Evolutionary conservation across 2,113 vertebrate species (phyloP).

Genomic region (Sclerurus mexicanus): DNA sequence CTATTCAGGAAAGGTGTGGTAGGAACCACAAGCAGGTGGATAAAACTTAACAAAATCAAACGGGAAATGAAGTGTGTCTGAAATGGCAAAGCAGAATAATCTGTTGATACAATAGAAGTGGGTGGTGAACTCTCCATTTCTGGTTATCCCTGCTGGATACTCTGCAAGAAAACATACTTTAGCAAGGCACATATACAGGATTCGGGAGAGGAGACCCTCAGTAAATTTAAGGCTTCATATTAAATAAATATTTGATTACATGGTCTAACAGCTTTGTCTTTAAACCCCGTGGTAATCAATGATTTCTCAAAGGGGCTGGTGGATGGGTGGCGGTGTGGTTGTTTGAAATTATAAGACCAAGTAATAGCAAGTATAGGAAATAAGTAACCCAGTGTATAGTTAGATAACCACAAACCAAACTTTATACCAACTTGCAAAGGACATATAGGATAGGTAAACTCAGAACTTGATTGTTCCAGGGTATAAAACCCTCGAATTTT

Average conservation of each 20-base stretch:
- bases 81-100: accelerated
- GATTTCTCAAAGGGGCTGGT: too few species aligned
- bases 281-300: too few species aligned
- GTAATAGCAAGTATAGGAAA: too few species aligned
- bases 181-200: background rate
- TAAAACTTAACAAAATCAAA: background rate
- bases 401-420: too few species aligned
- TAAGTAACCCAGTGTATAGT: too few species aligned
- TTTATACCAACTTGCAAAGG: too few species aligned
- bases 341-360: too few species aligned
- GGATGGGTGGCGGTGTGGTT: too few species aligned
- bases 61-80: background rate
- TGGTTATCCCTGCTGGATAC: background rate
- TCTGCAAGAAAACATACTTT: background rate
- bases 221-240: background rate
- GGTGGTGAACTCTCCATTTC: background rate
- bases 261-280: background rate
- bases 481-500: too few species aligned
- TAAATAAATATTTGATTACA: background rate
- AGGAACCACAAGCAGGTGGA: background rate
- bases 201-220: background rate
- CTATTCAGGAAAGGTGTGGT: background rate
- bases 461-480: too few species aligned
- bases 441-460: too few species aligned
- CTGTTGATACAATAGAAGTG: background rate